Base-by-base conservation (phyloP, 2,797 vertebrate species). In the Salmo trutta region DNA sequence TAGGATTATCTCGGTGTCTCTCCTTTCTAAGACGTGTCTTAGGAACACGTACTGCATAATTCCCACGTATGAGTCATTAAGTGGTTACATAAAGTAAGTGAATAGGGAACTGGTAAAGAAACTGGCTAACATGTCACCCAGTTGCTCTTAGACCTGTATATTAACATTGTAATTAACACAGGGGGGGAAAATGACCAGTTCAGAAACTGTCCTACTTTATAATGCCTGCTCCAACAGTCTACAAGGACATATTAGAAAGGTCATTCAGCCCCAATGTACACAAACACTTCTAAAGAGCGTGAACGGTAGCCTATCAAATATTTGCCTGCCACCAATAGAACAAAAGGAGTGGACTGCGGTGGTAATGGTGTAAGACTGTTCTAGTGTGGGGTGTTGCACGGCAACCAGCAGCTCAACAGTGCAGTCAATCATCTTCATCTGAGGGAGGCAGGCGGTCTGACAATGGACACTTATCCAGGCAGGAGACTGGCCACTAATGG, bases 401-500 rank as follows among this genome's bases (percentile, higher is more conserved):
- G 88, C 87, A 88, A 92, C 90, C 51, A 52, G 77, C 82, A 80
- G 72, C 78, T 87, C 89, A 80, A 72, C 73, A 84, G 75, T 33
- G 59, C 56, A 82, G 79, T 90, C 84, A 85, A 87, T 89, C 88
- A 86, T 87, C 79, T 78, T 81, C 77, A 78, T 75, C 74, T 79
- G 76, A 79, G 73, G 24, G 24, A 64, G 21, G 24, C 59, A 47
- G 85, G 84, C 78, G 86, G 88, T 77, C 75, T 77, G 84, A 90
- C 90, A 93, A 88, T 88, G 88, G 89, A 91, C 87, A 89, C 87
- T 93, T 90, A 89, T 85, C 79, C 72, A 81, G 75, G 77, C 82
- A 90, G 83, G 91, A 86, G 81, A 64, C 59, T 24, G 10, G 83
- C 79, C 85, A 91, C 90, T 94, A 93, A 94, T 94, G 92, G 91